Conservation (phyloP, 2,113 vertebrate species). For the Columba livia region DNA sequence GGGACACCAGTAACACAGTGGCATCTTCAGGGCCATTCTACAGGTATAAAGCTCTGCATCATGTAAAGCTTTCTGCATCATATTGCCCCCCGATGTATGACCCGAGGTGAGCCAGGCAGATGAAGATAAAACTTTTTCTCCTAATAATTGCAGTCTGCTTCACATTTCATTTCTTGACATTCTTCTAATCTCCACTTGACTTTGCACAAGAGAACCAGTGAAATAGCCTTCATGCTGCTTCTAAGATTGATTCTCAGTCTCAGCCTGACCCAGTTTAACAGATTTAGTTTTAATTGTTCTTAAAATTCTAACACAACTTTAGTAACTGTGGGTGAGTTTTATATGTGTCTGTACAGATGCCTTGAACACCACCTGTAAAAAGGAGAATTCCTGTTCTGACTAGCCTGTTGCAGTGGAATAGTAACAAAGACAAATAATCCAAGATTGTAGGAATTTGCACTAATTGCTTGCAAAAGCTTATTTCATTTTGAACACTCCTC, state of each 20-base stretch:
- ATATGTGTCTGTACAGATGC: not conserved
- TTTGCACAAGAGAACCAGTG: not conserved
- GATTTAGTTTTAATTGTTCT: not conserved
- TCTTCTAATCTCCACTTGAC: not conserved
- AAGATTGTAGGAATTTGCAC: not conserved
- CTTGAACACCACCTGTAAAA: not conserved
- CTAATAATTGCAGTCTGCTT: not conserved
- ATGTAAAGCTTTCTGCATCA: fast-evolving
- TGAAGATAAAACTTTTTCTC: not conserved
- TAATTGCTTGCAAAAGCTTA: not conserved
- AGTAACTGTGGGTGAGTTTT: not conserved
- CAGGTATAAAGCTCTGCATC: not conserved
- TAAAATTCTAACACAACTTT: not conserved
- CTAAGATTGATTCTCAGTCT: not conserved
- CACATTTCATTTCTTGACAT: not conserved
- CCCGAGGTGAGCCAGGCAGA: not conserved
- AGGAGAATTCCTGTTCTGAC: not conserved
- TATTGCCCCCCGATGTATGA: not conserved
- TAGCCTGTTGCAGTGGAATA: not conserved
- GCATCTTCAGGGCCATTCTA: not conserved
- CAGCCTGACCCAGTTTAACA: not conserved
- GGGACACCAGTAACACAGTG: not conserved
- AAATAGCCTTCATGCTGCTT: not conserved
- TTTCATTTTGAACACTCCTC: not conserved
- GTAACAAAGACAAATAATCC: not conserved